Base-by-base conservation (phyloP, 2,888 invertebrate genomes). In the Nemurella pictetii region DNA sequence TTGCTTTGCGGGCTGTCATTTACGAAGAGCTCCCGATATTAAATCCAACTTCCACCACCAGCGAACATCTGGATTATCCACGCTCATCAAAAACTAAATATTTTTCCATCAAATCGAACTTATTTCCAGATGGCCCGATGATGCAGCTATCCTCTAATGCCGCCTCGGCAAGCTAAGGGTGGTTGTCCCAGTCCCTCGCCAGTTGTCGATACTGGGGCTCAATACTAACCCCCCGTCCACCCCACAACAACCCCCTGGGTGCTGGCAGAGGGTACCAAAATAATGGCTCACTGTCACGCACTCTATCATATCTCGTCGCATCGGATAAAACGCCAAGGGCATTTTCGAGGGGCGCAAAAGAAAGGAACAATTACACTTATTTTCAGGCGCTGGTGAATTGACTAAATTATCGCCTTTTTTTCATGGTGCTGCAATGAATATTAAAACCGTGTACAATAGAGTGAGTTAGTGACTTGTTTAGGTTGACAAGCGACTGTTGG, bases 221-320 rank as follows among this genome's bases (percentile, higher is more conserved):
- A 75, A 75, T 75, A 28, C 28, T 0, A 75, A n/a, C 75, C n/a
- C 75, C 75, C 75, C 28, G 27, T 26, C n/a, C 75, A 75, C 28
- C 75, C 26, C 75, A 55, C 4, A 55, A 55, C 75, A 26, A 75
- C 28, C 75, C 75, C 75, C 75, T 75, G 27, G 28, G 75, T 26
- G 75, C 75, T n/a, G 75, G 78, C 5, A 75, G 75, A 75, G 75
- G 30, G 78, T 55, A 3, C 55, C 55, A 15, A 30, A 30, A 30
- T 78, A 78, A 78, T 78, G 30, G 30, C 28, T 29, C n/a, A 78
- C 30, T 78, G 78, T 78, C 78, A 78, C 78, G 78, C 78, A 78
- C 29, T 78, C 20, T 78, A 78, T 78, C 78, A 78, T 28, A 78
- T 29, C 78, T 12, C 55, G 15, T 20, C 55, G 12, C 55, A 55